Base-by-base conservation (phyloP, 2,797 vertebrate species). In the Enteromius treurensis region DNA sequence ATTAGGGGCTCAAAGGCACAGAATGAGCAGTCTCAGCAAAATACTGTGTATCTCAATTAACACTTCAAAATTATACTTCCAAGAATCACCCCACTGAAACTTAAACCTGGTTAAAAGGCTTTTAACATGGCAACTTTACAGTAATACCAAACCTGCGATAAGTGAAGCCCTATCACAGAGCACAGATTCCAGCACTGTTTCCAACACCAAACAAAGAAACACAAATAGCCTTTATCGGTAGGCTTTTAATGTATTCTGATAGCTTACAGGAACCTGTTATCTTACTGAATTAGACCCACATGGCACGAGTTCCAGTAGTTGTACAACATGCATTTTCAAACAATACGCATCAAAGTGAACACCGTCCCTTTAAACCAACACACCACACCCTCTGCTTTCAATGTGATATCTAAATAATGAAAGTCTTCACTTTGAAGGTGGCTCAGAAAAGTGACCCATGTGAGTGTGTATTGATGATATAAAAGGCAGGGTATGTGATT, bases 191-290 rank as follows among this genome's bases (percentile, higher is more conserved):
- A 74, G 79, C 47, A 77, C 40, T 49, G 69, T 37, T 47, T 64
- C 77, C 32, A 70, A 77, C 58, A 62, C 13, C 13, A 8, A 86
- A 80, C 80, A 84, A 84, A 84, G 79, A 53, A 62, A 47, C 42
- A 67, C 10, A 45, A 15, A 21, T 13, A n/a, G 17, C 23, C 34
- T 73, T 81, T 85, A 85, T 85, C 77, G 37, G 49, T 0, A 37
- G 13, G 3, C 67, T 60, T 78, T 64, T 49, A 79, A 29, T 55
- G 67, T 60, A 62, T 29, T 23, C 29, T 60, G 40, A 23, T 45
- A 60, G 37, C 49, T 69, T 58, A 60, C 49, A 15, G 37, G 76
- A 62, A 29, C 40, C 75, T 47, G 23, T 40, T 64, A 47, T 62
- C 55, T 77, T 64, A 29, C 23, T 58, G 1, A 42, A 58, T 69